These are phyloP conservation scores for Otocyon megalotis DNA, from an alignment of 2,113 vertebrate genomes.

Conservation along the genomic window DNA sequence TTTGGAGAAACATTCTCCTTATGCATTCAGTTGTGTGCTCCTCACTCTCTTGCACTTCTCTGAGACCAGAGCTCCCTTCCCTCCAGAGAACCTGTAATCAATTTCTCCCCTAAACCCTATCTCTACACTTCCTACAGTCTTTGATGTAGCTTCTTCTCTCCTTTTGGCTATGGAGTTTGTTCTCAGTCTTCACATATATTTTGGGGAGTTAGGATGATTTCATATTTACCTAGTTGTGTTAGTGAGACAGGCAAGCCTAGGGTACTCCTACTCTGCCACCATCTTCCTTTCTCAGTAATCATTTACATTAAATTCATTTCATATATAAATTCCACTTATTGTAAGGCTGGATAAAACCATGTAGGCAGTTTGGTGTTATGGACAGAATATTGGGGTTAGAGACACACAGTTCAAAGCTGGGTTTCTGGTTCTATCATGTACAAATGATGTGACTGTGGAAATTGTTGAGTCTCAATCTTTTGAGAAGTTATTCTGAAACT, in stretches of 20 bases:
- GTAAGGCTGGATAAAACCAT: neutral
- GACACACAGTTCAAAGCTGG: neutral
- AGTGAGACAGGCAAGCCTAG: neutral
- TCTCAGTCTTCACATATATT: neutral
- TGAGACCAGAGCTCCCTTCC: neutral
- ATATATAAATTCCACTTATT: neutral
- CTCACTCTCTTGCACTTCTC: neutral
- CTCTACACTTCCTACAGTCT: neutral
- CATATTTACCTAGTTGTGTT: neutral
- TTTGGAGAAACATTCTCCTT: neutral
- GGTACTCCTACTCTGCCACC: neutral
- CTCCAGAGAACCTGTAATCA: neutral
- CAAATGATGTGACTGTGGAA: neutral
- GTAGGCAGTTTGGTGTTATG: neutral
- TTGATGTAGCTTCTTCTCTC: neutral
- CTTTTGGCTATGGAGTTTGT: neutral
- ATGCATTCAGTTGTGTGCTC: neutral
- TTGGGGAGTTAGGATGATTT: neutral
- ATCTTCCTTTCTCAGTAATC: neutral
- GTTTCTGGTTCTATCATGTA: neutral
- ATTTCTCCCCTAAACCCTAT: neutral
- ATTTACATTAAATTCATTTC: neutral
- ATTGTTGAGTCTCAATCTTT: neutral
- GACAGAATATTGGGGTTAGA: neutral
- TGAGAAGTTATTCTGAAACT: neutral